Evolutionary conservation across 2,888 invertebrate genomes (phyloP).

Genomic region (Lasioglossum calceatum): DNA sequence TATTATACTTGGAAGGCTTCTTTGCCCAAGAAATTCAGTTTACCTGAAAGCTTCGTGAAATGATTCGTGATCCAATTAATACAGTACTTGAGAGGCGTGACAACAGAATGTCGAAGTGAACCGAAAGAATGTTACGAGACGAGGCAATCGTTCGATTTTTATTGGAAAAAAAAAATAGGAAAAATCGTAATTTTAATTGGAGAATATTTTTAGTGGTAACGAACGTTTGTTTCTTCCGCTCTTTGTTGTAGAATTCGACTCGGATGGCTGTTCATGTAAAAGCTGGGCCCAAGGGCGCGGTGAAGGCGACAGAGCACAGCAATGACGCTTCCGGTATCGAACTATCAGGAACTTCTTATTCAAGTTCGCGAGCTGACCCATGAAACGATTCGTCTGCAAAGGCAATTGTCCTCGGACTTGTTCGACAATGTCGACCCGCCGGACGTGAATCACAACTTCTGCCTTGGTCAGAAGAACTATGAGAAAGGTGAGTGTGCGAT

Average conservation of each 20-base stretch:
- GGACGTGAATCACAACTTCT: slow-evolving; percentile 81
- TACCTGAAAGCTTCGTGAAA: background rate
- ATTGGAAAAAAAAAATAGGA: background rate
- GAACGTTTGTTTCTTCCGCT: background rate
- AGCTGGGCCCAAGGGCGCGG: slow-evolving; percentile 69
- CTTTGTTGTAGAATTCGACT: slow-evolving; percentile 63
- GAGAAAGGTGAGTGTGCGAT: slow-evolving; percentile 70
- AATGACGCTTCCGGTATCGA: slow-evolving; percentile 87
- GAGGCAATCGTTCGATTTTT: background rate
- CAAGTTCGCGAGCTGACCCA: slow-evolving; percentile 87
- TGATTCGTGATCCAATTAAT: background rate
- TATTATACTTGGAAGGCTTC: background rate
- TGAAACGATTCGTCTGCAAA: slow-evolving; percentile 86
- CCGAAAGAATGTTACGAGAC: no score
- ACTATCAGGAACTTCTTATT: slow-evolving; percentile 87
- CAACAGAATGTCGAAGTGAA: background rate
- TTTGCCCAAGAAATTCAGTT: background rate
- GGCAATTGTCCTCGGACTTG: slow-evolving; percentile 83
- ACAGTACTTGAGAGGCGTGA: background rate
- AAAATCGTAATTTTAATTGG: background rate
- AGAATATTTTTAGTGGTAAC: background rate
- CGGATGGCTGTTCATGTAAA: slow-evolving; percentile 72
- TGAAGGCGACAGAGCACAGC: slow-evolving; percentile 72
- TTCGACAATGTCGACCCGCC: slow-evolving; percentile 78
- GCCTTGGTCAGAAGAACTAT: slow-evolving; percentile 73